Percentiles rank a stretch among this genome's conserved stretches.
Evolutionary conservation across 2,113 vertebrate species (phyloP).

Genomic region (Pelecanus crispus): DNA sequence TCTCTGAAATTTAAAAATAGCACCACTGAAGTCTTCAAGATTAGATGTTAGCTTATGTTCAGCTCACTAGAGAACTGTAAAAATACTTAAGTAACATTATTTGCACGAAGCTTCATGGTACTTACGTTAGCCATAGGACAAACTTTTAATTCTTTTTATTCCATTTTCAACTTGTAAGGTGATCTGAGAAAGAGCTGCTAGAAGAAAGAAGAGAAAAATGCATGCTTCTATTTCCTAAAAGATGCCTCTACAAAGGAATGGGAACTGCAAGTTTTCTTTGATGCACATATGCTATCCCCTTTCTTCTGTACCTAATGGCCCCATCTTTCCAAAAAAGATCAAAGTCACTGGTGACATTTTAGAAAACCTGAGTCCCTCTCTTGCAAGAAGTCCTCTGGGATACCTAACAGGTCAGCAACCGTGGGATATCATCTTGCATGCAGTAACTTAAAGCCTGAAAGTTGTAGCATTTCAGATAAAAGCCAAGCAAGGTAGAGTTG

Average conservation of each 20-base stretch:
- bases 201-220: neutral
- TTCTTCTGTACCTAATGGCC: neutral
- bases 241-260: neutral
- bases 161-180: neutral
- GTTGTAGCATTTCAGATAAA: neutral
- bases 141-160: neutral
- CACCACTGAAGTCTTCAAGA: neutral
- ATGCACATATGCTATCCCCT: neutral
- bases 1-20: neutral
- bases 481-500: neutral
- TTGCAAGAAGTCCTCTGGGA: neutral
- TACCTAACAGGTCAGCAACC: neutral
- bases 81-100: neutral
- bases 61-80: neutral
- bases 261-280: neutral
- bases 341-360: neutral
- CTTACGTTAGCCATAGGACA: neutral
- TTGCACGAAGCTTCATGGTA: neutral
- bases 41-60: neutral
- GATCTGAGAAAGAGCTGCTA: neutral
- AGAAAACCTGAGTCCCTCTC: neutral
- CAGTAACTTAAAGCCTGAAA: neutral
- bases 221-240: neutral
- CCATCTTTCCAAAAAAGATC: neutral
- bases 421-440: neutral